These are phyloP conservation scores for Alethe castanea DNA, from an alignment of 2,113 vertebrate species.

Conservation along the genomic window DNA sequence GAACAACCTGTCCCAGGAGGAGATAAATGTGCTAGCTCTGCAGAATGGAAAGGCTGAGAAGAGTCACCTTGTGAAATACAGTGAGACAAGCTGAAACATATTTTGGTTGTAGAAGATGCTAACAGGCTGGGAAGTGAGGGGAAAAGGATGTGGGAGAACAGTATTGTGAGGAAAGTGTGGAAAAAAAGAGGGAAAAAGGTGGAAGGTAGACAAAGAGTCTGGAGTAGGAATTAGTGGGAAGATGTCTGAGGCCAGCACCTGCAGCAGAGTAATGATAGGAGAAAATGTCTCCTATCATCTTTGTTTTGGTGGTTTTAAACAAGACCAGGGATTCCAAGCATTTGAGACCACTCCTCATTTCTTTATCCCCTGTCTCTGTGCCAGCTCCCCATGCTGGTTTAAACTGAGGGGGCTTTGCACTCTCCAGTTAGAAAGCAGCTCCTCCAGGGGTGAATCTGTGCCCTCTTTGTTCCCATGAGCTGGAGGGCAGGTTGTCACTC, in stretches of 20 bases:
- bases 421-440: background rate
- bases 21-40: background rate
- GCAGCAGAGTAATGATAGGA: background rate
- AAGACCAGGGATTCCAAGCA: background rate
- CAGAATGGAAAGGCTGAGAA: background rate
- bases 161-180: fast-evolving
- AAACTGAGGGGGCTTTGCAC: background rate
- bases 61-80: background rate
- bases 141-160: background rate
- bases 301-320: background rate
- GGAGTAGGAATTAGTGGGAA: background rate
- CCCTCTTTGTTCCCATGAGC: background rate
- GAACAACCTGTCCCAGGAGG: background rate
- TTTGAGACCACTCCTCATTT: background rate
- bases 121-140: background rate
- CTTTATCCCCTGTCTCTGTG: background rate
- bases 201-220: background rate
- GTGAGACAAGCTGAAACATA: background rate
- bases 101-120: background rate
- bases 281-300: background rate
- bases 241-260: background rate
- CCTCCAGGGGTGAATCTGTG: background rate
- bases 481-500: background rate
- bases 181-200: background rate
- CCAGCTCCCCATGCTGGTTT: background rate